Evolutionary conservation across 2,113 vertebrate genomes (phyloP), one percentile per base, ranked within the genome.

Genomic region (Esox niger): DNA sequence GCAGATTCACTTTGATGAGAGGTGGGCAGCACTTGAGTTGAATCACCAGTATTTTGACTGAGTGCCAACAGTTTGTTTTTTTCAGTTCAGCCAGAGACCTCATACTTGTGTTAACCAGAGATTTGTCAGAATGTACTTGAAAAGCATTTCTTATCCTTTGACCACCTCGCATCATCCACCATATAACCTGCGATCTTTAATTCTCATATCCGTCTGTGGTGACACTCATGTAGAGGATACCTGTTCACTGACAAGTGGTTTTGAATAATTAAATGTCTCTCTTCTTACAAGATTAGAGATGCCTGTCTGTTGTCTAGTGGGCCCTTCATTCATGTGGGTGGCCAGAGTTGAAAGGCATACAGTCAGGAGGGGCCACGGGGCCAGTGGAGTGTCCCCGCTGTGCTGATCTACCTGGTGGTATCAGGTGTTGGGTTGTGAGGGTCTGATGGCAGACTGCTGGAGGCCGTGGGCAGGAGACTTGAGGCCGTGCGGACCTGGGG

Each of bases 261-360:
- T 66, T 8, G 77, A 69, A 60, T 68, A 80, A 82, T 78, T 84
- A 87, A 85, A 84, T 74, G 71, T 78, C 74, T 73, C 80, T 81
- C 80, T 86, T 70, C 80, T 73, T 73, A 65, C 60, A 72, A 78
- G 86, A 81, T 59, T 30, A 31, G 57, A 84, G 82, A 85, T 78
- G 82, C 86, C 86, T 79, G 70, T 61, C 79, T 67, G 87, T 75
- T 79, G 76, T 81, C 86, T 76, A 70, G 62, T 11, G 62, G 70
- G 63, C 76, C 87, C 85, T 79, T 86, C 82, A 86, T 86, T 85
- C 81, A 85, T 84, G 84, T 89, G 86, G 89, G 89, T 91, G 90
- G 89, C 76, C 88, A 66, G 62, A 66, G 74, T 78, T 80, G 80
- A 88, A 82, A 79, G 29, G 78, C 77, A 58, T 1, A 10, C 10